Evolutionary conservation across 2,888 invertebrate genomes (phyloP), one percentile per base, ranked within the genome.

Genomic region (Nomada fucata): DNA sequence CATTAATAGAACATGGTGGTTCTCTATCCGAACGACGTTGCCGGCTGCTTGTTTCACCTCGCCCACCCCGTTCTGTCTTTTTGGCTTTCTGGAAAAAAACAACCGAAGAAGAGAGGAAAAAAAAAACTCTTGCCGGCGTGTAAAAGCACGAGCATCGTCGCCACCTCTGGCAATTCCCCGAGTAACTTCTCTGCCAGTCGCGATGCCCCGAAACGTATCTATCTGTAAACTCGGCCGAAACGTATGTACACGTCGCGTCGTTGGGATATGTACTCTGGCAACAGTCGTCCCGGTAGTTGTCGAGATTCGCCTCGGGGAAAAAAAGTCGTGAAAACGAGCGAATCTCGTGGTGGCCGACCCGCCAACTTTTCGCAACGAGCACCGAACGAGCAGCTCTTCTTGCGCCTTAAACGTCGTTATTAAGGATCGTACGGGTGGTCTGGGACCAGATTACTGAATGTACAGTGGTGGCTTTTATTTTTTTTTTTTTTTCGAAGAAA

Each of bases 171-270:
- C 87, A 87, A 87, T 88, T 86, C 69, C 59, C 83, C 77, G 78
- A 78, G 89, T 89, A 91, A 91, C 90, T 91, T 92, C 86, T 84
- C 85, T 75, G 76, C 76, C 76, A 76, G 69, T 70, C 74, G 85
- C 76, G 76, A 88, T 88, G 86, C 85, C 86, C 87, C 86, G 90
- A 90, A 92, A 91, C 89, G 89, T 91, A 91, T 91, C 90, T 90
- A 89, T 91, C 89, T 83, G 80, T 86, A 91, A 91, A 90, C 90
- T 91, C 83, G 85, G 80, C 73, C 80, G 72, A 60, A 76, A 82
- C 89, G 89, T 91, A 90, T 91, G 89, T 89, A 89, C 90, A 85
- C 78, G 70, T 76, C 82, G 84, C 82, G 79, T 60, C 69, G 74
- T 26, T 29, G 55, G 60, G 68, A 73, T 86, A 86, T 86, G 86